These are phyloP conservation scores for Pomatostomus ruficeps DNA, from an alignment of 2,113 vertebrate genomes.

Conservation along the genomic window DNA sequence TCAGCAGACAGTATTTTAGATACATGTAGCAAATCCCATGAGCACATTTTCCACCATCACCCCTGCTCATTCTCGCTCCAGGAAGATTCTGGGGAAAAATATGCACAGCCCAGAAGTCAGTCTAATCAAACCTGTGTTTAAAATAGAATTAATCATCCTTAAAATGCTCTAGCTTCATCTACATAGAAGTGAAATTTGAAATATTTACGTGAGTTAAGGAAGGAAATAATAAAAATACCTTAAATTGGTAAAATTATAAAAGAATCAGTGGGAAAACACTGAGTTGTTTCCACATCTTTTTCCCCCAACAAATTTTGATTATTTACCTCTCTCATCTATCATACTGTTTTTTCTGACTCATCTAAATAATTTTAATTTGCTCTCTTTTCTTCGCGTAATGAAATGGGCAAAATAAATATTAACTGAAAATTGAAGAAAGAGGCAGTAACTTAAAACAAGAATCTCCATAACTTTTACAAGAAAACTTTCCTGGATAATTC, in stretches of 20 bases:
- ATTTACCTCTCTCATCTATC: neutral
- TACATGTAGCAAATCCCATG: fast-evolving
- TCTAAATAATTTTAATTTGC: neutral
- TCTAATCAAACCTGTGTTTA: neutral
- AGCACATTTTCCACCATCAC: neutral
- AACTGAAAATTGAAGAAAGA: neutral
- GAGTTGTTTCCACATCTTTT: neutral
- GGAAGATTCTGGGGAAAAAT: neutral
- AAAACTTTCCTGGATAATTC: neutral
- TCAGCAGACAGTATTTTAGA: neutral
- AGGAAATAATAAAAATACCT: neutral
- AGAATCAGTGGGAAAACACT: neutral
- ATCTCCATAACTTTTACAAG: neutral
- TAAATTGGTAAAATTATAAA: neutral
- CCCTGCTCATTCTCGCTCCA: neutral
- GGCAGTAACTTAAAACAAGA: neutral
- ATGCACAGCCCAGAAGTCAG: neutral
- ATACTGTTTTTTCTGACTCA: neutral
- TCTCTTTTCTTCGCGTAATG: neutral
- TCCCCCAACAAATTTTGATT: neutral
- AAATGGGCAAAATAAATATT: neutral
- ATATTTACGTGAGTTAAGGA: neutral
- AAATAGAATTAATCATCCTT: neutral
- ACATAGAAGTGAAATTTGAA: neutral
- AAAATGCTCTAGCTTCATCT: neutral